A percentile compares a stretch with the other conserved stretches of the same genome.
phyloP scores from a whole-genome alignment of 2,797 vertebrate species.

The Pseudocheirus occidentalis region DNA sequence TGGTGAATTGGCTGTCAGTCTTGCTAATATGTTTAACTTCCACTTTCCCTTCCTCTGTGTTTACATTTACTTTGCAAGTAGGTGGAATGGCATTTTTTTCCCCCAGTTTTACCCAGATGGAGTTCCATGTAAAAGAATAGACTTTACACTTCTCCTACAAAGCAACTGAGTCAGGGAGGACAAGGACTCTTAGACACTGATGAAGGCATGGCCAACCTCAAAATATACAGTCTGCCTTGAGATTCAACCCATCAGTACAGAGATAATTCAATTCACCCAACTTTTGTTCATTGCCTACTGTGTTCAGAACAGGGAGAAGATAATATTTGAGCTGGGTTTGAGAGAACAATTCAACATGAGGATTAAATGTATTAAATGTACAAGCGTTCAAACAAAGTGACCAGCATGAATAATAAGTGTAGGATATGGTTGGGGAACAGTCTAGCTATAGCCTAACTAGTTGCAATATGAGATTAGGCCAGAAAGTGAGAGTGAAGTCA shows the following conservation, averaged over 20 bases:
- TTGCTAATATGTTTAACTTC: conserved; percentile 47
- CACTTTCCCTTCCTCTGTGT: conserved; percentile 32
- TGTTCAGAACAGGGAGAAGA: neutral
- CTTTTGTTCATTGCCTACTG: neutral
- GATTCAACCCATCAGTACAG: neutral
- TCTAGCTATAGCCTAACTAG: neutral
- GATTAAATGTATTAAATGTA: neutral
- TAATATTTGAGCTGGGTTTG: neutral
- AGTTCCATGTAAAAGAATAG: neutral
- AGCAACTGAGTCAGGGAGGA: neutral
- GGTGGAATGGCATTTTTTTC: conserved; percentile 9
- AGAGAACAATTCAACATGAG: neutral
- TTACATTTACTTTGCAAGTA: neutral
- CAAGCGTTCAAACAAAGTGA: neutral
- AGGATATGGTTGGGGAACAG: neutral
- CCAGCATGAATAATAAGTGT: neutral
- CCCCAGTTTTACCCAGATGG: conserved; percentile 21
- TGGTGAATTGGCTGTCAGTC: neutral
- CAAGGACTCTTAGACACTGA: neutral
- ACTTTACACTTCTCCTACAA: neutral
- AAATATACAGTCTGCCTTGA: neutral
- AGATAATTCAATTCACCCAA: neutral
- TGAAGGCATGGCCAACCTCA: neutral
- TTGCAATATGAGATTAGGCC: neutral
- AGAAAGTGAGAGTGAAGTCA: neutral